phyloP scores from a whole-genome alignment of 2,888 invertebrate species.

The Schizaphis graminum region DNA sequence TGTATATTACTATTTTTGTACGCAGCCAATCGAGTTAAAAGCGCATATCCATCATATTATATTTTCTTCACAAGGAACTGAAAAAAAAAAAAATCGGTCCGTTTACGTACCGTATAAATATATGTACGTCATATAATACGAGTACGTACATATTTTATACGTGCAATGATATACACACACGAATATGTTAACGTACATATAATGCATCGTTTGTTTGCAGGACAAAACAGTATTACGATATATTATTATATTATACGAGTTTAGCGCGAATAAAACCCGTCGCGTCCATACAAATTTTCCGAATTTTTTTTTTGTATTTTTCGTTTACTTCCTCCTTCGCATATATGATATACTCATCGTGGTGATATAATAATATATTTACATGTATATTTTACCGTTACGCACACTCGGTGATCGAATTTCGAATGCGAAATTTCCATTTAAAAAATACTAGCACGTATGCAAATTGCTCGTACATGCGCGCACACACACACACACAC shows the following conservation, averaged over 20 bases:
- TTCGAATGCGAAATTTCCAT: slow-evolving; percentile 28
- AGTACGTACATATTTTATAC: not conserved
- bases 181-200: slow-evolving; percentile 3
- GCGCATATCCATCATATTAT: not conserved
- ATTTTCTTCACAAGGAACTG: not conserved
- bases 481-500: not conserved
- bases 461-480: not conserved
- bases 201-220: slow-evolving; percentile 4
- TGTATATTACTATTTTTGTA: not conserved
- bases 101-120: not conserved
- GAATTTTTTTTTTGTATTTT: not conserved
- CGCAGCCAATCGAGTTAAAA: slow-evolving; percentile 11
- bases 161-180: not conserved
- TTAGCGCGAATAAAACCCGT: not conserved
- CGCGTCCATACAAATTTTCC: slow-evolving; percentile 3
- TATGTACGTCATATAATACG: not conserved
- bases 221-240: not conserved
- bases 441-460: slow-evolving; percentile 6
- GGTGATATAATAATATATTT: not conserved
- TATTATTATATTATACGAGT: not conserved
- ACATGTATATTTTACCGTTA: not conserved
- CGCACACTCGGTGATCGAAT: slow-evolving; percentile 8
- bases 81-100: not conserved
- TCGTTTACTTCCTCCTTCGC: not conserved
- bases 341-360: not conserved